phyloP scores from a whole-genome alignment of 2,888 invertebrate genomes.

The Agelastica alni region DNA sequence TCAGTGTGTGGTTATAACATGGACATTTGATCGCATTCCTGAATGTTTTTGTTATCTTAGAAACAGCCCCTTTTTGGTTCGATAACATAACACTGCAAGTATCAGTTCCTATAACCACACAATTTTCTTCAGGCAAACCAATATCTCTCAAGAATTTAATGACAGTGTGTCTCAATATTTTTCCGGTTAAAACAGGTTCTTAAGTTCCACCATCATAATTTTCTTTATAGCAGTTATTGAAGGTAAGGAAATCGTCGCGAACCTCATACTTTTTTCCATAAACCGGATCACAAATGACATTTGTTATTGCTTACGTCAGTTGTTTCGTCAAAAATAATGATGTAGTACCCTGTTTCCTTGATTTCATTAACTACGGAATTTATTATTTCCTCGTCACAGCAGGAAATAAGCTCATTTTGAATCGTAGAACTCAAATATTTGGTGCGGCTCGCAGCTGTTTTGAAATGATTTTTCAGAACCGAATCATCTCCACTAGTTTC shows the following conservation, averaged over 20 bases:
- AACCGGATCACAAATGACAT: too few relatives aligned
- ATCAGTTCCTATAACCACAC: too few relatives aligned
- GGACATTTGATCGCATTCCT: too few relatives aligned
- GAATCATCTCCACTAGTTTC: slow-evolving; percentile 14
- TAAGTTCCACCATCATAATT: slow-evolving; percentile 17
- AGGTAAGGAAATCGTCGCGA: too few relatives aligned
- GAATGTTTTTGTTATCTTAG: too few relatives aligned
- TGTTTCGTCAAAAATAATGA: slow-evolving; percentile 11
- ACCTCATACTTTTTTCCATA: too few relatives aligned
- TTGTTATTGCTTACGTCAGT: slow-evolving; percentile 2
- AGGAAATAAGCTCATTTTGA: slow-evolving; percentile 7
- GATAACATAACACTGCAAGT: too few relatives aligned
- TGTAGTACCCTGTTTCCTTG: neutral
- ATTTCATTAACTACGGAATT: neutral
- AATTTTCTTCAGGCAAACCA: too few relatives aligned
- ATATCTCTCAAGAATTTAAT: slow-evolving; percentile 4
- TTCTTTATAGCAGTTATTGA: neutral
- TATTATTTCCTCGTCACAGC: slow-evolving; percentile 13
- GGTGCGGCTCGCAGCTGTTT: slow-evolving; percentile 2
- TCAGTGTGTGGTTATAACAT: too few relatives aligned
- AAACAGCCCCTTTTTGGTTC: too few relatives aligned
- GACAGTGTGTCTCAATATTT: slow-evolving; percentile 13
- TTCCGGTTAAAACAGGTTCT: slow-evolving; percentile 14
- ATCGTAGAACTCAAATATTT: slow-evolving; percentile 9
- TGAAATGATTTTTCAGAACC: slow-evolving; percentile 8